A percentile compares a stretch with the other conserved stretches of the same genome.
These are phyloP conservation scores for Rhopilema esculentum DNA, from an alignment of 30 jellyfish, hydroid and myxozoan genomes.

Conservation along the genomic window DNA sequence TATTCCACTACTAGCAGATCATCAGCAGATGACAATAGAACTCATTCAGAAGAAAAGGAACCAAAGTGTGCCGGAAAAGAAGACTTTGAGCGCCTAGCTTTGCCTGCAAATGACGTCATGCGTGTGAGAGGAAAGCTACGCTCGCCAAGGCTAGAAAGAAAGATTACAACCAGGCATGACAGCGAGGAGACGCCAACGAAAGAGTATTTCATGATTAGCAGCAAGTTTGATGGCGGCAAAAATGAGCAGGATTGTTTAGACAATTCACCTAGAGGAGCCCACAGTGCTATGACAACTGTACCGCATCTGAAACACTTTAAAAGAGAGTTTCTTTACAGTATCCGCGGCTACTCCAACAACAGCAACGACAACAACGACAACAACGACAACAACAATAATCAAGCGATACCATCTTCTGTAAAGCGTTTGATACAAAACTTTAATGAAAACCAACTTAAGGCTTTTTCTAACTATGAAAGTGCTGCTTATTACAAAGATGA, in stretches of 20 bases:
- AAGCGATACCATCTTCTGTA: constrained; percentile 1
- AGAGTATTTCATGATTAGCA: constrained; percentile 14
- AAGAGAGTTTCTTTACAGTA: constrained; percentile 8
- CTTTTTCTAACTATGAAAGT: not conserved
- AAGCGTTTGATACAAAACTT: not conserved
- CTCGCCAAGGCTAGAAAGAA: constrained; percentile 30
- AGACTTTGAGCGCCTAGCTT: constrained; percentile 17
- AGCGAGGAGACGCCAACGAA: not conserved
- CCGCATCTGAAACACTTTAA: not conserved
- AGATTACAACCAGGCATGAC: not conserved
- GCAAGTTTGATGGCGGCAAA: not conserved
- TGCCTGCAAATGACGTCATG: not conserved
- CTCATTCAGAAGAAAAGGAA: not conserved
- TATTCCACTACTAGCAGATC: not conserved
- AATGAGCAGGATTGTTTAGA: not conserved
- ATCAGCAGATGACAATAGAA: not conserved
- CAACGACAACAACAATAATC: not conserved
- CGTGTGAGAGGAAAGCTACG: constrained; percentile 22
- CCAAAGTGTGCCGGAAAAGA: not conserved
- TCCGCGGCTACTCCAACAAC: not conserved
- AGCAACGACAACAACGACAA: not conserved
- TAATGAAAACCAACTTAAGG: not conserved
- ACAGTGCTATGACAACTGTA: not conserved
- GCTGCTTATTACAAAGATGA: not conserved
- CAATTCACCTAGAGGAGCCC: not conserved